Base-by-base conservation (phyloP, 2,888 invertebrate genomes). In the Torymus tubicola region DNA sequence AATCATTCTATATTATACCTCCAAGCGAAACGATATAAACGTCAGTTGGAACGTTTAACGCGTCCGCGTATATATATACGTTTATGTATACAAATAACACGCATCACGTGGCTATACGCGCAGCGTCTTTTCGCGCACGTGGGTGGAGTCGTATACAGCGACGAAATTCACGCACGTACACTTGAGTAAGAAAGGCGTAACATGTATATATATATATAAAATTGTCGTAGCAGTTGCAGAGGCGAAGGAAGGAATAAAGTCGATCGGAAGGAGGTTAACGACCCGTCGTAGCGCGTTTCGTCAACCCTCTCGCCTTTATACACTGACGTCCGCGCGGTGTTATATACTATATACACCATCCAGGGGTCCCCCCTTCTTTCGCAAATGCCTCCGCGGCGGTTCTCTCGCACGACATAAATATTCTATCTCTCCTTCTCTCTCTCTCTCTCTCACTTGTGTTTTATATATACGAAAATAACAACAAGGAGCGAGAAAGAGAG, bases 111-210 rank as follows among this genome's bases (percentile, higher is more conserved):
- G 13, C 16, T 21, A 42, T 13, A 65, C 50, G 58, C 65, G 53
- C 61, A 58, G 21, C 55, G 78, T 73, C 69, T 79, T 69, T 79
- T 65, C 67, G 8, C 42, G 8, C 42, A 80, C 71, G 80, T 80
- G 70, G 80, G 80, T 75, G 75, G 71, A 80, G 74, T 65, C 53
- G 64, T 14, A 21, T 14, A 12, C 61, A 16, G 18, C 61, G 67
- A 78, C 58, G 53, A 65, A 72, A 53, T 18, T 52, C n/a, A 11
- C 21, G 52, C 11, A 42, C 10, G n/a, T n/a, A 42, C 42, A 8
- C 42, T 1, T 2, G 21, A 21, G 2, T 21, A 2, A 42, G 42
- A 42, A 42, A 42, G 42, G 42, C 42, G 42, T 8, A 42, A 42
- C 21, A 21, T n/a, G n/a, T n/a, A n/a, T n/a, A n/a, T n/a, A n/a